Conservation (phyloP, 2,113 vertebrate species). For the Sisor rabdophorus region DNA sequence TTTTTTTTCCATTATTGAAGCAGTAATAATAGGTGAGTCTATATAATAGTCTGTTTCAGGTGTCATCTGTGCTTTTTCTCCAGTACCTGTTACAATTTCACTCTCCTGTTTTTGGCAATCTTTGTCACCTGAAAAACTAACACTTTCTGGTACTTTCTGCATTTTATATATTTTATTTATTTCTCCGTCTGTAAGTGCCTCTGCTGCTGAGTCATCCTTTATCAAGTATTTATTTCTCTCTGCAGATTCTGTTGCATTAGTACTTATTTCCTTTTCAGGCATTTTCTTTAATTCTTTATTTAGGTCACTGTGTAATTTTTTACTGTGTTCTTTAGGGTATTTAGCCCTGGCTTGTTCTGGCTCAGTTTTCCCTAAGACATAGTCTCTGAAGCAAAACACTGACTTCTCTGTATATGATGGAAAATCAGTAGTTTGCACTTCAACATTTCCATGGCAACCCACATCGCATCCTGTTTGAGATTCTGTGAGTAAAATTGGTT, state of each 20-base stretch:
- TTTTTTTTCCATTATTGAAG: neutral
- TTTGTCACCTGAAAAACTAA: neutral
- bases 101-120: conserved; percentile 1
- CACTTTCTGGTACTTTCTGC: neutral
- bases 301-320: conserved; percentile 52
- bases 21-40: neutral
- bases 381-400: conserved; percentile 53
- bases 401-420: conserved; percentile 24
- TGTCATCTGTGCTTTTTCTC: neutral
- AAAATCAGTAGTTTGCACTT: conserved; percentile 53
- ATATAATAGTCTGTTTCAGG: neutral
- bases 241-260: neutral
- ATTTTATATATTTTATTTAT: conserved; percentile 3
- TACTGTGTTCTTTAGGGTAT: conserved; percentile 47
- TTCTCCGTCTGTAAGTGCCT: conserved; percentile 19
- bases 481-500: conserved; percentile 46
- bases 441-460: conserved; percentile 58
- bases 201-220: neutral
- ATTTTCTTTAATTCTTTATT: conserved; percentile 17
- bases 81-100: neutral
- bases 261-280: neutral
- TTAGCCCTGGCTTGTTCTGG: conserved; percentile 8
- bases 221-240: neutral
- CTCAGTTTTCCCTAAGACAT: conserved; percentile 44
- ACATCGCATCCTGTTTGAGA: conserved; percentile 55